A percentile compares a stretch with the other conserved stretches of the same genome.
These are phyloP conservation scores for Conchocele bisecta DNA, from an alignment of 2,888 invertebrate species.

Conservation along the genomic window DNA sequence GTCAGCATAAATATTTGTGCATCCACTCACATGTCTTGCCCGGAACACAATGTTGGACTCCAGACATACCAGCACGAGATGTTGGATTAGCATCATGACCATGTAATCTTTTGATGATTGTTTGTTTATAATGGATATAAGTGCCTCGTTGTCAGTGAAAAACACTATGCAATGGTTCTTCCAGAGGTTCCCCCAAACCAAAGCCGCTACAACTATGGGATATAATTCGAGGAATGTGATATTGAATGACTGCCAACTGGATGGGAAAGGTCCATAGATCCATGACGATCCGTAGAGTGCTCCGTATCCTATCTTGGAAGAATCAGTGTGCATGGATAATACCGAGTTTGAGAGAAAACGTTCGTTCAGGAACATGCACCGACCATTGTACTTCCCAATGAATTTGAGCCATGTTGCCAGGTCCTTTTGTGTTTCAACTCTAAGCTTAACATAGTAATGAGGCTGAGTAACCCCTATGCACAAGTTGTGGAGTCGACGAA, in stretches of 20 bases:
- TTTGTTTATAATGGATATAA: conserved; percentile 42
- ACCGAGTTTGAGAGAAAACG: no score
- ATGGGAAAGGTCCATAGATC: no score
- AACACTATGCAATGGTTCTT: conserved; percentile 23
- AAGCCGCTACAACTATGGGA: conserved; percentile 41
- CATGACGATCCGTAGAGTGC: no score
- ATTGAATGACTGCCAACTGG: conserved; percentile 10
- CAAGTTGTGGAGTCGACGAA: conserved; percentile 28
- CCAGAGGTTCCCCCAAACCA: conserved; percentile 25
- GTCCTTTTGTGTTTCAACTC: conserved; percentile 18
- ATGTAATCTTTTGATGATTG: conserved; percentile 24
- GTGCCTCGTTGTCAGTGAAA: conserved; percentile 40
- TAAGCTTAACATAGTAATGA: conserved; percentile 31
- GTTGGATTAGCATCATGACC: conserved; percentile 41
- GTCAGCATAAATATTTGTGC: conserved; percentile 39
- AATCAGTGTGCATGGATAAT: no score
- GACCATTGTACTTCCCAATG: conserved; percentile 41
- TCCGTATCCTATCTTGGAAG: no score
- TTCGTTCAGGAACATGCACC: conserved; percentile 16
- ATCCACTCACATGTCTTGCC: conserved; percentile 28
- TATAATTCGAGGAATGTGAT: conserved; percentile 45
- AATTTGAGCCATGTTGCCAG: conserved; percentile 30
- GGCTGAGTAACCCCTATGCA: conserved; percentile 26
- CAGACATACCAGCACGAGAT: conserved; percentile 33
- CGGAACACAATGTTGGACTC: conserved; percentile 26